Percentiles rank a stretch among this genome's conserved stretches.
Evolutionary conservation across 2,113 vertebrate species (phyloP).

Genomic region (Calyptommatus sinebrachiatus): DNA sequence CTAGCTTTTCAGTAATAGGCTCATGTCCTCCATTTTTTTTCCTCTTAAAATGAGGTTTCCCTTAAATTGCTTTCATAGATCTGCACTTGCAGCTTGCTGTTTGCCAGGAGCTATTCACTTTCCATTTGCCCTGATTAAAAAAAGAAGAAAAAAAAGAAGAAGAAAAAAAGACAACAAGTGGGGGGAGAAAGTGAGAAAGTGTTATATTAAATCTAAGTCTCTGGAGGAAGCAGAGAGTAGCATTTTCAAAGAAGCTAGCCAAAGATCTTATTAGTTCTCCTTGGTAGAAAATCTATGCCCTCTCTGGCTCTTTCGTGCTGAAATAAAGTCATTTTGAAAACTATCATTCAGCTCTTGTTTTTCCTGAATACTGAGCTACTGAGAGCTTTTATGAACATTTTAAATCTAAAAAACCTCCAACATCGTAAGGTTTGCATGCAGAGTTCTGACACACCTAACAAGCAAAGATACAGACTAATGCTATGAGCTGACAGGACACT

Average conservation of each 20-base stretch:
- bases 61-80: slow-evolving; percentile 27
- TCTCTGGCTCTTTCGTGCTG: background rate
- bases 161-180: slow-evolving; percentile 18
- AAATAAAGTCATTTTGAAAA: background rate
- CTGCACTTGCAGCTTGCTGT: slow-evolving; percentile 29
- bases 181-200: slow-evolving; percentile 5
- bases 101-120: background rate
- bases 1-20: background rate
- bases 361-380: background rate
- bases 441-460: too few species aligned
- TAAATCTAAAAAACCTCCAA: background rate
- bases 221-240: background rate
- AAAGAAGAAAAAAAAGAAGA: background rate
- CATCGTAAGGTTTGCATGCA: background rate
- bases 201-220: background rate
- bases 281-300: slow-evolving; percentile 7
- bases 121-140: slow-evolving; percentile 8
- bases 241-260: background rate
- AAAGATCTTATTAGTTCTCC: background rate
- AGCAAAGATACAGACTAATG: too few species aligned
- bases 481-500: background rate
- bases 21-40: slow-evolving; percentile 5
- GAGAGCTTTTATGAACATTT: background rate
- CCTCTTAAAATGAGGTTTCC: background rate
- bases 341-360: background rate